Percentiles rank a stretch among this genome's conserved stretches.
Evolutionary conservation across 1,140 invertebrate species (phyloP).

Genomic region (Zaprionus vittiger): DNA sequence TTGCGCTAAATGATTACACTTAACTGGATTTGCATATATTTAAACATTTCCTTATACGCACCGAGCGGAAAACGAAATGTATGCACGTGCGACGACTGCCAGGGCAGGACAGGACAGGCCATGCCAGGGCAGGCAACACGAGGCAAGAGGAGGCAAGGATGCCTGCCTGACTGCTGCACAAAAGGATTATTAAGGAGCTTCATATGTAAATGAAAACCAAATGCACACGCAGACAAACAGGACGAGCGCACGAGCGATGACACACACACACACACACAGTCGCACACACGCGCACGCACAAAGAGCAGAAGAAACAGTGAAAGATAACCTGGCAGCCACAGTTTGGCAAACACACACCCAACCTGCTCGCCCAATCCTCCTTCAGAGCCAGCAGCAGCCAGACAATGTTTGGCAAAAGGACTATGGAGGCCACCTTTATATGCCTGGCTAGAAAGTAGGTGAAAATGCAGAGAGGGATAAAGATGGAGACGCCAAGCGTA

Average conservation of each 20-base stretch:
- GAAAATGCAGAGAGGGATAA: constrained; percentile 59
- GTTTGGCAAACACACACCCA: constrained; percentile 71
- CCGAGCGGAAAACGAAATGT: constrained; percentile 73
- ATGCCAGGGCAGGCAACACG: constrained; percentile 11
- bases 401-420: constrained; percentile 70
- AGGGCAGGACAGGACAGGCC: neutral
- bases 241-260: constrained; percentile 3
- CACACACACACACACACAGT: neutral
- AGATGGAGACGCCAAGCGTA: constrained; percentile 13
- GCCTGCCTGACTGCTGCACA: constrained; percentile 68
- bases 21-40: constrained; percentile 83
- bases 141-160: neutral
- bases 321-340: constrained; percentile 81
- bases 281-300: neutral
- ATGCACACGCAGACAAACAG: constrained; percentile 71
- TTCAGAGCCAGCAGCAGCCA: constrained; percentile 34
- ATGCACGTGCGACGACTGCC: constrained; percentile 63
- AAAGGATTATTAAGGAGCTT: constrained; percentile 83
- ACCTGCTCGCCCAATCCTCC: constrained; percentile 3
- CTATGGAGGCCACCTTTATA: constrained; percentile 60
- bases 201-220: constrained; percentile 84
- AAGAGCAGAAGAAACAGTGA: constrained; percentile 45
- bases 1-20: constrained; percentile 81
- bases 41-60: constrained; percentile 81
- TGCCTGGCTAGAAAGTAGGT: constrained; percentile 74